Percentiles rank a stretch among this genome's conserved stretches.
These are phyloP conservation scores for Ascidia mentula DNA, from an alignment of 23 tunicate species.

Conservation along the genomic window DNA sequence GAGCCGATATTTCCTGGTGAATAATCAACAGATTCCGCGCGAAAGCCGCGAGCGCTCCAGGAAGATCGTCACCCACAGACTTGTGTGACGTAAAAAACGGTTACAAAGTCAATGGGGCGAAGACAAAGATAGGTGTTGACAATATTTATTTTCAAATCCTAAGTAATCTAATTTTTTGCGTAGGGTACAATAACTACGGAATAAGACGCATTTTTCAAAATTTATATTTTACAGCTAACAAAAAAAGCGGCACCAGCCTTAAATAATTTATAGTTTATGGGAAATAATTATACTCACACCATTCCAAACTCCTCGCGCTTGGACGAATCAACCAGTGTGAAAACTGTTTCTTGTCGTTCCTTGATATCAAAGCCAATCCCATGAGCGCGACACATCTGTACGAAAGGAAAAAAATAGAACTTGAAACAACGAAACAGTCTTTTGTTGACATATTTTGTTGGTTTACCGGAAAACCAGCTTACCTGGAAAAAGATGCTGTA, in stretches of 20 bases:
- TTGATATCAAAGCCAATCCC: conserved; percentile 96
- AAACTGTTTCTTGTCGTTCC: conserved; percentile 82
- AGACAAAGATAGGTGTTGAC: too few species aligned
- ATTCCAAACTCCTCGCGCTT: conserved; percentile 88
- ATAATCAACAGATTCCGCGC: conserved; percentile 73
- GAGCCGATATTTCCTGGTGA: conserved; percentile 91
- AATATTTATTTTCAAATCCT: too few species aligned
- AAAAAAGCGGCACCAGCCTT: too few species aligned
- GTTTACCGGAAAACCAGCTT: background rate
- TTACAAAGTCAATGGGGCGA: too few species aligned
- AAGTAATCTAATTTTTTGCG: too few species aligned
- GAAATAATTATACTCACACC: conserved; percentile 83
- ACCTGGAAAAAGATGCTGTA: conserved; percentile 95
- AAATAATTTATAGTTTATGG: too few species aligned
- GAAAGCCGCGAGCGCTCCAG: conserved; percentile 64
- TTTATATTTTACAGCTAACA: too few species aligned
- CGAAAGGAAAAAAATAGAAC: background rate
- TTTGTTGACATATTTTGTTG: too few species aligned
- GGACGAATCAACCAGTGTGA: conserved; percentile 76
- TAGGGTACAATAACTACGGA: too few species aligned
- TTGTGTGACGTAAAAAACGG: too few species aligned
- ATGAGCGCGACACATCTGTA: conserved; percentile 90
- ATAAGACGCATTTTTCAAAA: too few species aligned
- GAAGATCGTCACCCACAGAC: conserved; percentile 69
- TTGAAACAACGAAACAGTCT: background rate